These are phyloP conservation scores for Hirtodrosophila histrioides DNA, from an alignment of 2,888 invertebrate species.

Conservation along the genomic window DNA sequence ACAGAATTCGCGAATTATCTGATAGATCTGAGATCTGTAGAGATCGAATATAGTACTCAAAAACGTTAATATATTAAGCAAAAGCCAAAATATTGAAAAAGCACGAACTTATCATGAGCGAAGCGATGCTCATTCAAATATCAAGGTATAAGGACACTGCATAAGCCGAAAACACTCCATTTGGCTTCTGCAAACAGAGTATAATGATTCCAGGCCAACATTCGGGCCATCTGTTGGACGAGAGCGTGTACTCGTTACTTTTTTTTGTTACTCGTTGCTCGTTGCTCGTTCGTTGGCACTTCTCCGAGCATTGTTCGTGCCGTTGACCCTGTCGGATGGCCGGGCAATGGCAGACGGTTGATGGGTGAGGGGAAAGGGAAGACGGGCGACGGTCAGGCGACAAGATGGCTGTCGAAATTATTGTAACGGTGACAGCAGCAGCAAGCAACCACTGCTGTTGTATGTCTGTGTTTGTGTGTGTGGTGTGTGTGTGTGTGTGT, in stretches of 20 bases:
- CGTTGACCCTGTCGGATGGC: conserved; percentile 39
- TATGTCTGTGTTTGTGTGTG: neutral
- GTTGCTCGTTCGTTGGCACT: conserved; percentile 14
- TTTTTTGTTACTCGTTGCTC: conserved; percentile 26
- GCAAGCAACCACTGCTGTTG: conserved; percentile 26
- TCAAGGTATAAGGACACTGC: too few species aligned
- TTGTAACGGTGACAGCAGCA: conserved; percentile 49
- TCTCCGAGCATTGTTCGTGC: conserved; percentile 39
- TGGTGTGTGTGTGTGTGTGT: neutral
- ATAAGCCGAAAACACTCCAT: too few species aligned
- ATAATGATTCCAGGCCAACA: too few species aligned
- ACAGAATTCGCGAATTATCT: too few species aligned
- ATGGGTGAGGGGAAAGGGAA: neutral
- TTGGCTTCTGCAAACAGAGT: too few species aligned
- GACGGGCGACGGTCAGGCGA: conserved; percentile 36
- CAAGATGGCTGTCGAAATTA: conserved; percentile 64
- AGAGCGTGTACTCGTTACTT: conserved; percentile 8
- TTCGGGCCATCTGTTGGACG: too few species aligned
- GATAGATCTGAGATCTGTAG: too few species aligned
- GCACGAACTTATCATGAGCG: too few species aligned
- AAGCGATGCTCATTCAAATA: too few species aligned
- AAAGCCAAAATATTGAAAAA: too few species aligned
- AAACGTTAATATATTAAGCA: too few species aligned
- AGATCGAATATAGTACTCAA: too few species aligned
- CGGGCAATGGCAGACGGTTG: neutral